phyloP scores from a whole-genome alignment of 2,797 vertebrate genomes.

The Oreonectes daqikongensis region DNA sequence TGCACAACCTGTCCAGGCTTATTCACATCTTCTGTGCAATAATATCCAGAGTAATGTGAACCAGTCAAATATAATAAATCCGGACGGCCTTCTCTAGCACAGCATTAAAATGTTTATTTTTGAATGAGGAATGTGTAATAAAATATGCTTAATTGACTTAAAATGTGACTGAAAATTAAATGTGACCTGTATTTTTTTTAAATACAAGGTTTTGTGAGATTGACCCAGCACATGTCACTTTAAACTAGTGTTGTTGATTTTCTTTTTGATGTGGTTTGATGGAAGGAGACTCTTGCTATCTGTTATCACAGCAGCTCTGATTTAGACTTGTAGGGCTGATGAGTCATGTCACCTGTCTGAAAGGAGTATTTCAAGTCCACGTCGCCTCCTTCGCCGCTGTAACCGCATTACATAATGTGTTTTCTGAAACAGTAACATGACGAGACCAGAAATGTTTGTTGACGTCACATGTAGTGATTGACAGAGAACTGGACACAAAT shows the following conservation, averaged over 20 bases:
- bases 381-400: slow-evolving; percentile 12
- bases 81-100: neutral
- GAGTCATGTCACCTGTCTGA: slow-evolving; percentile 47
- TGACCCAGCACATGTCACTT: too few species aligned
- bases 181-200: neutral
- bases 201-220: neutral
- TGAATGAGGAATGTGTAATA: neutral
- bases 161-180: neutral
- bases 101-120: neutral
- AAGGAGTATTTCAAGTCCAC: slow-evolving; percentile 36
- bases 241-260: neutral
- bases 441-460: slow-evolving; percentile 36
- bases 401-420: slow-evolving; percentile 14
- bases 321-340: slow-evolving; percentile 20
- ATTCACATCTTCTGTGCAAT: too few species aligned
- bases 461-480: slow-evolving; percentile 37
- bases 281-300: neutral
- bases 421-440: slow-evolving; percentile 12
- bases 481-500: slow-evolving; percentile 27
- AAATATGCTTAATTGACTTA: neutral
- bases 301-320: slow-evolving; percentile 4
- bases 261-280: neutral
- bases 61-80: neutral
- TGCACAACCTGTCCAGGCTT: too few species aligned
- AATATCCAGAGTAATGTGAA: neutral